Base-by-base conservation (phyloP, 1,140 invertebrate genomes). In the Eulimnadia texana region DNA sequence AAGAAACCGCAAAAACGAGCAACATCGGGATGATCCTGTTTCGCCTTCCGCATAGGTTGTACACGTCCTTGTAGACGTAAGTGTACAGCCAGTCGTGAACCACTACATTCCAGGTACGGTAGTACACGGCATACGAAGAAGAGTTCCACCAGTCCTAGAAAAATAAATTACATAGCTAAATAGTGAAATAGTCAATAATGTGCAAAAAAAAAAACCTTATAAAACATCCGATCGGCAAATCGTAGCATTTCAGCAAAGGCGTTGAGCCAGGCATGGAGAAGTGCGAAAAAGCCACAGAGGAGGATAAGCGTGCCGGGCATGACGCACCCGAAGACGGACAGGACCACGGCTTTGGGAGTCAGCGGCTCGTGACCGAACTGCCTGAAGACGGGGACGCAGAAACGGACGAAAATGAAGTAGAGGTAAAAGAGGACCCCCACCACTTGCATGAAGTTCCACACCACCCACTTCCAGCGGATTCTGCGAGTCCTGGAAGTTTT, bases 81-180 rank as follows among this genome's bases (percentile, higher is more conserved):
- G 84, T 83, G 66, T 93, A 90, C 0, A 98, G 76, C 92, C 92
- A 98, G 64, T 94, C 90, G 69, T 95, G 86, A 0, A 98, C 92
- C 0, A 96, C 83, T 13, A 89, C 79, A 71, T 98, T 98, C 93
- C 94, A 98, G 6, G 85, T 88, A 19, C 91, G 79, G 70, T 93
- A 97, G 70, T 86, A 98, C 3, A 75, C 78, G 0, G 80, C 80
- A 70, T 86, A 95, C 1, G 82, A 82, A 1, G 82, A 83, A 3
- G 83, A 83, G 53, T 89, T 94, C 94, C 94, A 98, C 94, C 93
- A 98, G 67, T 95, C 91, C 83, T 92, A 69, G 16, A 74, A 73
- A 55, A 65, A 50, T 65, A 67, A 53, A 51, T 16, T n/a, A 11
- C 11, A 62, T 28, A 64, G 19, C 33, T 50, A 50, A 47, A 22